A percentile compares a stretch with the other conserved stretches of the same genome.
These are phyloP conservation scores for Capitulum mitella DNA, from an alignment of 2,888 invertebrate genomes.

Conservation along the genomic window DNA sequence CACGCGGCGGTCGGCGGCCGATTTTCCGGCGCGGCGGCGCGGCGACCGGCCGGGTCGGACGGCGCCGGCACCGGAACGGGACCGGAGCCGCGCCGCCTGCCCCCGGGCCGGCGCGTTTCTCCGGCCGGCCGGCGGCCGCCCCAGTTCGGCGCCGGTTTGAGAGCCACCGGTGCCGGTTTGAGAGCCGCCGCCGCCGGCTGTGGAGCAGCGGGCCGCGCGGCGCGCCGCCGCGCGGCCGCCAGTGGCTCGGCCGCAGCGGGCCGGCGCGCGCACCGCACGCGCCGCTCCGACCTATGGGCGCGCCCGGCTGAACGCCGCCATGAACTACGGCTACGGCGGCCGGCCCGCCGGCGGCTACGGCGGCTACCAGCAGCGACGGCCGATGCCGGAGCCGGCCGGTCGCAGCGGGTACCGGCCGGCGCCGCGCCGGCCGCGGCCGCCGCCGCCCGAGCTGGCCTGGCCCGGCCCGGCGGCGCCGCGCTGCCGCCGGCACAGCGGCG, in stretches of 20 bases:
- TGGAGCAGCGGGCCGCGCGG: constrained; percentile 5
- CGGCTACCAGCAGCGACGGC: constrained; percentile 27
- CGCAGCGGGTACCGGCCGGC: constrained; percentile 27
- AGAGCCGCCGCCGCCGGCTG: not conserved
- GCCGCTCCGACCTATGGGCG: not conserved
- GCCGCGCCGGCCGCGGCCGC: constrained; percentile 12
- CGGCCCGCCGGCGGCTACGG: not conserved
- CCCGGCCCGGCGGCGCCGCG: constrained; percentile 36
- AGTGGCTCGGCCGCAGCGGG: not conserved
- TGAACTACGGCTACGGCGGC: not conserved
- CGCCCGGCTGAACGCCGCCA: not conserved
- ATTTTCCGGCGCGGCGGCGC: not conserved
- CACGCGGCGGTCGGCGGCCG: too few species aligned
- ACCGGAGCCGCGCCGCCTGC: too few species aligned
- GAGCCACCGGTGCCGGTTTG: not conserved
- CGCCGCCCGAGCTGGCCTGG: not conserved
- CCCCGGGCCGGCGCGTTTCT: not conserved
- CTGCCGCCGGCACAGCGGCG: not conserved
- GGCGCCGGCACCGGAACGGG: too few species aligned
- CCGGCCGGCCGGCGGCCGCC: not conserved
- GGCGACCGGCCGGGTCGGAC: not conserved
- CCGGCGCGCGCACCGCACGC: not conserved
- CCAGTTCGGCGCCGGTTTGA: too few species aligned
- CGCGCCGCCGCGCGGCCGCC: not conserved
- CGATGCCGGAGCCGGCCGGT: constrained; percentile 17